phyloP scores from a whole-genome alignment of 2,797 vertebrate genomes.

The Gymnothorax javanicus region DNA sequence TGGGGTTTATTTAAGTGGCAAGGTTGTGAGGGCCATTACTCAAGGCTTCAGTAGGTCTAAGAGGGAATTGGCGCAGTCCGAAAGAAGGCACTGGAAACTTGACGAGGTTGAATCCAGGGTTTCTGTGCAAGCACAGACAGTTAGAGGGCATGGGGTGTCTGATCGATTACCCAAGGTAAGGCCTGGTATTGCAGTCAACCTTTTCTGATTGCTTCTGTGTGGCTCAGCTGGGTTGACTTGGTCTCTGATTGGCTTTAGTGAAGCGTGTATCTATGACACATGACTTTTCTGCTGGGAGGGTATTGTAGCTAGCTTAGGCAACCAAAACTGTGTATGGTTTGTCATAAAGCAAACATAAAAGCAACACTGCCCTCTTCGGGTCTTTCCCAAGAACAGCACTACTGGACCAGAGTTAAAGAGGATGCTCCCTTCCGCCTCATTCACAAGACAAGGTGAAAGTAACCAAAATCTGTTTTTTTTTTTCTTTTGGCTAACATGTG shows the following conservation, averaged over 20 bases:
- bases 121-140: too few species aligned
- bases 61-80: not conserved
- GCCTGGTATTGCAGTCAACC: not conserved
- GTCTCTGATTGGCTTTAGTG: slow-evolving; percentile 62
- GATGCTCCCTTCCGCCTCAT: not conserved
- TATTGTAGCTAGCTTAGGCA: not conserved
- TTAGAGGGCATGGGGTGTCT: not conserved
- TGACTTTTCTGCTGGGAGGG: slow-evolving; percentile 36
- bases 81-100: not conserved
- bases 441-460: not conserved
- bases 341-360: slow-evolving; percentile 19
- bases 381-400: not conserved
- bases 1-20: not conserved
- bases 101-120: too few species aligned
- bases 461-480: not conserved
- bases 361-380: not conserved
- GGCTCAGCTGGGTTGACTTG: slow-evolving; percentile 64
- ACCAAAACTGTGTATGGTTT: slow-evolving; percentile 35
- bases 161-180: not conserved
- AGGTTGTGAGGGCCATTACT: not conserved
- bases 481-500: too few species aligned
- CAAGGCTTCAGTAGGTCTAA: not conserved
- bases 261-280: slow-evolving; percentile 39
- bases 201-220: slow-evolving; percentile 41
- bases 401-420: not conserved